Conservation (phyloP, 2,113 vertebrate species). For the Brachionichthys hirsutus region DNA sequence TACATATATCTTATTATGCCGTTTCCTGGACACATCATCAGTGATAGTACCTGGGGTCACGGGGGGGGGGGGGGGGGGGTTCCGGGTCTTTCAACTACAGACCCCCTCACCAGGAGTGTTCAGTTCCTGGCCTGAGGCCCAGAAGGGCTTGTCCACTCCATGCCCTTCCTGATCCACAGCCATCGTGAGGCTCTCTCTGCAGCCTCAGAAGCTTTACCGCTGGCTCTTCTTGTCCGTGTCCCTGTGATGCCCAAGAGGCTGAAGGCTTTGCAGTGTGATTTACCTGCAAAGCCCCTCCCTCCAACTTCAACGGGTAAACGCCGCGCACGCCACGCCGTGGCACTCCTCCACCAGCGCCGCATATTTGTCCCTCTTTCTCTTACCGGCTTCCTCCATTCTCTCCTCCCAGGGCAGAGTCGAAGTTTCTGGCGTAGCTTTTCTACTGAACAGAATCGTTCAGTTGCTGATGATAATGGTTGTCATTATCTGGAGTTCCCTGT, state of each 20-base stretch:
- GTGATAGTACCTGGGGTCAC: too few species aligned
- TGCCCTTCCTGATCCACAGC: neutral
- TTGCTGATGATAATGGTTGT: neutral
- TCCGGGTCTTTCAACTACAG: too few species aligned
- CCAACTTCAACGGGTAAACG: neutral
- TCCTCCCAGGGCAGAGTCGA: too few species aligned
- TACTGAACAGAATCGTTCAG: too few species aligned
- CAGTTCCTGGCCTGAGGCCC: neutral
- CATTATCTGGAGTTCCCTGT: neutral
- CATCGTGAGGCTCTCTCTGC: neutral
- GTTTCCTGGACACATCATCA: too few species aligned
- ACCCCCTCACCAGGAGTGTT: too few species aligned
- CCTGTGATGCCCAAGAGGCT: constrained; percentile 4
- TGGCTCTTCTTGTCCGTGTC: neutral
- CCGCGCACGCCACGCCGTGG: neutral
- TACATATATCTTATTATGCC: too few species aligned
- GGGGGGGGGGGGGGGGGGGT: too few species aligned
- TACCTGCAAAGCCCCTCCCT: neutral
- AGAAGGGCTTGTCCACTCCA: neutral
- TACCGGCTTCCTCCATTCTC: neutral
- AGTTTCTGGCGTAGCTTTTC: too few species aligned
- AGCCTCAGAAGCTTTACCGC: neutral
- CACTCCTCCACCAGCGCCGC: neutral
- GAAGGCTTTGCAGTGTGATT: neutral
- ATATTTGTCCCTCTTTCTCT: neutral